Conservation (phyloP, 2,113 vertebrate genomes). For the Pituophis catenifer region DNA sequence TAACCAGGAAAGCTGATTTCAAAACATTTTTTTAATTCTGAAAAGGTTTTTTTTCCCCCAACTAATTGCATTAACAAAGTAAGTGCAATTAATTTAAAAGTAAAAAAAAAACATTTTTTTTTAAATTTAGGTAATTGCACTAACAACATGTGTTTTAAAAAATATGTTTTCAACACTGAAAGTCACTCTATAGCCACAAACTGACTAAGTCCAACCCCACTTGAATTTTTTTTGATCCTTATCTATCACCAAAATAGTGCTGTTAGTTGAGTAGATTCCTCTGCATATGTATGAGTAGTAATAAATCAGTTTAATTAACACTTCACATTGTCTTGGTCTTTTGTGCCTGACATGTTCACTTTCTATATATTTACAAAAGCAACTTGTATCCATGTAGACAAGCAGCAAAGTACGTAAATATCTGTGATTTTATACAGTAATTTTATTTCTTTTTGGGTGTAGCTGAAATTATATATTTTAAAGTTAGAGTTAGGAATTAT, state of each 20-base stretch:
- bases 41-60: too few species aligned
- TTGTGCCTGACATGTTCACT: background rate
- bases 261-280: background rate
- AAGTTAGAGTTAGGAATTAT: background rate
- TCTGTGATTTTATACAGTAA: background rate
- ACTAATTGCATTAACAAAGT: too few species aligned
- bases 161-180: constrained; percentile 1
- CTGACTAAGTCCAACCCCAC: background rate
- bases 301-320: background rate
- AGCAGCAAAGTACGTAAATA: background rate
- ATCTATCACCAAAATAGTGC: background rate
- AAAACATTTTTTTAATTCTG: too few species aligned
- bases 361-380: constrained; percentile 10
- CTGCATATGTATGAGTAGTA: background rate
- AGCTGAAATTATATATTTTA: background rate
- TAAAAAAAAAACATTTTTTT: too few species aligned
- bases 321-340: background rate
- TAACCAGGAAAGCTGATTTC: too few species aligned
- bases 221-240: background rate
- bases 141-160: background rate
- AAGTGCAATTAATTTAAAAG: too few species aligned
- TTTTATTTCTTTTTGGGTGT: background rate
- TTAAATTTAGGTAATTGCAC: background rate
- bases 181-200: background rate
- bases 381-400: constrained; percentile 6